These are phyloP conservation scores for Nyctibius bracteatus DNA, from an alignment of 2,113 vertebrate species.

Conservation along the genomic window DNA sequence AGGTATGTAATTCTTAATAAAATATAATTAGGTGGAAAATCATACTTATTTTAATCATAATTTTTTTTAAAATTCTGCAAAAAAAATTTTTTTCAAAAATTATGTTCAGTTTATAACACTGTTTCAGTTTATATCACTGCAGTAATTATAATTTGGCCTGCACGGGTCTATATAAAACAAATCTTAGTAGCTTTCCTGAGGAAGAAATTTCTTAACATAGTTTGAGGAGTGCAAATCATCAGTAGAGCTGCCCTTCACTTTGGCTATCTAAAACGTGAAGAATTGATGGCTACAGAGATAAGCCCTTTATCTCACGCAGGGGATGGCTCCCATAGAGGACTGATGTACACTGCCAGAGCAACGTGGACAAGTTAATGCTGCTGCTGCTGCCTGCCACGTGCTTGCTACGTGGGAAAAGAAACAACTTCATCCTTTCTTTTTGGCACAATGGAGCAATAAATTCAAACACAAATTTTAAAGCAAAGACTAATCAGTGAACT, in stretches of 20 bases:
- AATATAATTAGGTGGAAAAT: not conserved
- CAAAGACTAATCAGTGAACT: not conserved
- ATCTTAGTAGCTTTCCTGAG: not conserved
- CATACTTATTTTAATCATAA: too few relatives aligned
- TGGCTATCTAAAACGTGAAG: not conserved
- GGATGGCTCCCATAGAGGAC: not conserved
- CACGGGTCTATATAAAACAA: not conserved
- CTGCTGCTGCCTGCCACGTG: not conserved
- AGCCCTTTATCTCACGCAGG: not conserved
- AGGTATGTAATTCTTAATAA: not conserved
- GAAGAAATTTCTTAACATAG: not conserved
- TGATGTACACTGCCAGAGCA: not conserved
- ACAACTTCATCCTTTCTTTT: not conserved
- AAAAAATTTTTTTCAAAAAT: not conserved
- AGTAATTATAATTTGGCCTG: not conserved
- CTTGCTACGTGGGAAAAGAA: accelerated
- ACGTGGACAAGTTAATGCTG: not conserved
- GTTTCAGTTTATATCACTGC: not conserved
- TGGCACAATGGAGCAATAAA: not conserved
- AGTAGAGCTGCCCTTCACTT: not conserved
- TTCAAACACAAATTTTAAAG: not conserved
- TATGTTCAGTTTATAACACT: not conserved
- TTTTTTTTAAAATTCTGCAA: not conserved
- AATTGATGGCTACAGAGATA: not conserved
- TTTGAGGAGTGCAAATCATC: not conserved